phyloP scores from a whole-genome alignment of 2,113 vertebrate species.

The Desmodus rotundus region DNA sequence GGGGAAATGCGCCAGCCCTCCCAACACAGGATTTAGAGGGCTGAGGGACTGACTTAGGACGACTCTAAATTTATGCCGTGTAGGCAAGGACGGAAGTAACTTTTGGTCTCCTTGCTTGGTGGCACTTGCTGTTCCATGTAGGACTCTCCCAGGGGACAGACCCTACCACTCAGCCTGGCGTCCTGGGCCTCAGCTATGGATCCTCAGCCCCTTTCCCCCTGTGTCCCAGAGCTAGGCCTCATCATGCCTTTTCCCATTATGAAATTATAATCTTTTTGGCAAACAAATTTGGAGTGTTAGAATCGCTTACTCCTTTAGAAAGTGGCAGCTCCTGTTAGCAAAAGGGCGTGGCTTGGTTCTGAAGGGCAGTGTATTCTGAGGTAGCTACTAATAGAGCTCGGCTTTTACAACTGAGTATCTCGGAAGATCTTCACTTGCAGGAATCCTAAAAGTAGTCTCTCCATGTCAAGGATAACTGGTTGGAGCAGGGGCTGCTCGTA shows the following conservation, averaged over 20 bases:
- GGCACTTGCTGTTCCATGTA: background rate
- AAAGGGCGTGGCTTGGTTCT: conserved; percentile 3
- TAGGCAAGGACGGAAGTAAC: background rate
- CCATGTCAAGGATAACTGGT: background rate
- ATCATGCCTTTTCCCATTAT: background rate
- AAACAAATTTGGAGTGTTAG: background rate
- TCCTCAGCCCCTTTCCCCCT: background rate
- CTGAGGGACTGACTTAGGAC: background rate
- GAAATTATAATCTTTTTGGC: background rate
- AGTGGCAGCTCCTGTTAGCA: background rate
- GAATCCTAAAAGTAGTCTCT: conserved; percentile 14
- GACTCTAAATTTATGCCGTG: background rate
- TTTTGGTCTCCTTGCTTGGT: background rate
- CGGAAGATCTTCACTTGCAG: background rate
- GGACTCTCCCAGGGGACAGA: background rate
- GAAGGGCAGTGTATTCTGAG: background rate
- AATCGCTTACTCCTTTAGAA: background rate
- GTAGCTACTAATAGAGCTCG: background rate
- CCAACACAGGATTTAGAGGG: background rate
- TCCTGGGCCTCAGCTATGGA: background rate
- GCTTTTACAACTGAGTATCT: background rate
- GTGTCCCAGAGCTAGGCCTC: background rate
- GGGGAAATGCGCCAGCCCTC: background rate
- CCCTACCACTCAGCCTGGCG: background rate
- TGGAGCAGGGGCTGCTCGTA: background rate